These are phyloP conservation scores for Tetragonula clypearis DNA, from an alignment of 1,140 invertebrate species.

Conservation along the genomic window DNA sequence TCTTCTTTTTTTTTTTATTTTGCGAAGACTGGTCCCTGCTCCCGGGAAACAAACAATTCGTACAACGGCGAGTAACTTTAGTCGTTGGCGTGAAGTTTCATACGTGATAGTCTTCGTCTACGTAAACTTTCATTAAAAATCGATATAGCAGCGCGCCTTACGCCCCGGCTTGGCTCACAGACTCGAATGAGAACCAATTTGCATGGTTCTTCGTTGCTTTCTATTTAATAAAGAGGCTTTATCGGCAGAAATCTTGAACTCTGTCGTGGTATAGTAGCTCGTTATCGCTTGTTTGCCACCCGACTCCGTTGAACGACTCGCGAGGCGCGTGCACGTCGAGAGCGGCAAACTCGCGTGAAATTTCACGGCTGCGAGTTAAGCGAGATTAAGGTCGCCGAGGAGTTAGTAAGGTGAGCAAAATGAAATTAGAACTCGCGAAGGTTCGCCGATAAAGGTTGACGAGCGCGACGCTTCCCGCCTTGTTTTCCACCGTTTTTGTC, in stretches of 20 bases:
- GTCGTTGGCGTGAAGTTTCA: background rate
- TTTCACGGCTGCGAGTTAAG: slow-evolving; percentile 53
- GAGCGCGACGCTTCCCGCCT: slow-evolving; percentile 12
- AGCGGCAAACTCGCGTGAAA: slow-evolving; percentile 41
- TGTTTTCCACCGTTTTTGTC: slow-evolving; percentile 34
- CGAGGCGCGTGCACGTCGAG: background rate
- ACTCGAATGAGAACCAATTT: slow-evolving; percentile 11
- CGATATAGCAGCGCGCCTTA: background rate
- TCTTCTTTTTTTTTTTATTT: background rate
- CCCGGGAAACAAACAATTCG: no score
- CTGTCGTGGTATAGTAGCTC: slow-evolving; percentile 1
- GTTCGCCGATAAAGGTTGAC: slow-evolving; percentile 11
- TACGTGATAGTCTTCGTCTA: background rate
- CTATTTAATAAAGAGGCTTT: background rate
- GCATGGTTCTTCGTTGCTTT: background rate
- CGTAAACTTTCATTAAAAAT: background rate
- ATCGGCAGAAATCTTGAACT: slow-evolving; percentile 27
- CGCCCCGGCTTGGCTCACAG: no score
- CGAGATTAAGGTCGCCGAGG: slow-evolving; percentile 47
- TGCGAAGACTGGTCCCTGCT: no score
- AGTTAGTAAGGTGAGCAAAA: slow-evolving; percentile 34
- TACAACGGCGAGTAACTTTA: background rate
- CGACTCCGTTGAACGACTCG: background rate
- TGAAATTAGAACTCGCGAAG: slow-evolving; percentile 57
- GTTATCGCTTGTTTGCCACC: slow-evolving; percentile 53